Evolutionary conservation across 2,113 vertebrate species (phyloP).

Genomic region (Herpailurus yagouaroundi): DNA sequence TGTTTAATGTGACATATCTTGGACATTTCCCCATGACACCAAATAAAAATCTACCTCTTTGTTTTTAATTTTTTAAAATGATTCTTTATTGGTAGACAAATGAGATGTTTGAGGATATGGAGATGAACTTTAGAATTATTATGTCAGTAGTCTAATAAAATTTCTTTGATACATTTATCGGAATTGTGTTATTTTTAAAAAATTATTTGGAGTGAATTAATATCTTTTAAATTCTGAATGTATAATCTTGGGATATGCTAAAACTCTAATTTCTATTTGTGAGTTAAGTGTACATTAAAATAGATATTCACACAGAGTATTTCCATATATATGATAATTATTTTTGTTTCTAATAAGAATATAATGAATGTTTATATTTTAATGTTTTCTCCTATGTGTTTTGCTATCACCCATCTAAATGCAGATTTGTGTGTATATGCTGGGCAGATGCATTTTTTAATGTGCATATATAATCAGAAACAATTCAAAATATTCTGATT

Average conservation of each 20-base stretch:
- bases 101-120: not conserved
- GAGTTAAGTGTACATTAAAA: not conserved
- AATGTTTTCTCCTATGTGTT: not conserved
- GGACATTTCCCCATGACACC: not conserved
- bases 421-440: not conserved
- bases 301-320: not conserved
- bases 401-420: not conserved
- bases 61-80: slow-evolving; percentile 45
- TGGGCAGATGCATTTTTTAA: not conserved
- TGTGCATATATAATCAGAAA: not conserved
- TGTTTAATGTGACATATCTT: not conserved
- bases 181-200: slow-evolving; percentile 57
- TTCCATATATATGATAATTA: not conserved
- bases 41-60: slow-evolving; percentile 60
- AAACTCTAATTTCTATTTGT: not conserved
- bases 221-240: not conserved
- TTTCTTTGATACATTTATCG: slow-evolving; percentile 26
- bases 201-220: not conserved
- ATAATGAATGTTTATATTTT: slow-evolving; percentile 8
- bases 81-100: not conserved
- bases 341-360: not conserved
- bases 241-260: not conserved
- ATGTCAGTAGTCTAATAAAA: slow-evolving; percentile 54
- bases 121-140: slow-evolving; percentile 20
- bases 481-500: not conserved